Evolutionary conservation across 2,113 vertebrate species (phyloP), one percentile per base, ranked within the genome.

Genomic region (Ammodytes marinus): DNA sequence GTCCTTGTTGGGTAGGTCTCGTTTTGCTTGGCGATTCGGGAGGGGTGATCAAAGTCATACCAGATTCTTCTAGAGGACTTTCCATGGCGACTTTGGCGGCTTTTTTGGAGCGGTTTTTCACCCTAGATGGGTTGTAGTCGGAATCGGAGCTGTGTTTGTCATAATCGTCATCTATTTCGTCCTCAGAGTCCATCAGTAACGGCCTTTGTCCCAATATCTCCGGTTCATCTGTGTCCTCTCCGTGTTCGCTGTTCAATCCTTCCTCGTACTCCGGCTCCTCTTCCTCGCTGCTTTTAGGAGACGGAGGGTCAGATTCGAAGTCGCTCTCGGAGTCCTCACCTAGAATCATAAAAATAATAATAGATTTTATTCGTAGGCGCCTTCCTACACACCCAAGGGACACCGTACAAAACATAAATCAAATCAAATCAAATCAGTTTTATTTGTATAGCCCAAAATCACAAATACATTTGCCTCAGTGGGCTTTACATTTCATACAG

Each of bases 251-350:
- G 67, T 96, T 97, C 73, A 97, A 94, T 13, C 89, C 94, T 64
- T 98, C 98, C 0, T 99, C 97, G 42, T 99, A 97, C 15, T 98
- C 97, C 13, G 89, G 94, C 74, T 94, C 95, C 0, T 95, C 94
- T 0, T 99, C 98, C 83, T 99, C 98, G 0, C 98, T 99, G 92
- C 98, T 99, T 88, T 98, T 99, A 0, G 97, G 96, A 45, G 98
- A 99, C 5, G 98, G 97, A 12, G 98, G 97, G 69, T 99, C 98
- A 0, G 98, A 99, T 72, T 99, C 98, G 43, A 99, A 99, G 84
- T 99, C 98, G 27, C 98, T 99, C 80, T 99, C 98, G 0, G 97
- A 98, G 27, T 98, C 97, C 0, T 97, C 96, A 0, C 89, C 92
- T 27, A 27, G 27, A 27, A n/a, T n/a, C n/a, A n/a, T n/a, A n/a